Evolutionary conservation across 2,797 vertebrate genomes (phyloP).

Genomic region (Epinephelus awoara): DNA sequence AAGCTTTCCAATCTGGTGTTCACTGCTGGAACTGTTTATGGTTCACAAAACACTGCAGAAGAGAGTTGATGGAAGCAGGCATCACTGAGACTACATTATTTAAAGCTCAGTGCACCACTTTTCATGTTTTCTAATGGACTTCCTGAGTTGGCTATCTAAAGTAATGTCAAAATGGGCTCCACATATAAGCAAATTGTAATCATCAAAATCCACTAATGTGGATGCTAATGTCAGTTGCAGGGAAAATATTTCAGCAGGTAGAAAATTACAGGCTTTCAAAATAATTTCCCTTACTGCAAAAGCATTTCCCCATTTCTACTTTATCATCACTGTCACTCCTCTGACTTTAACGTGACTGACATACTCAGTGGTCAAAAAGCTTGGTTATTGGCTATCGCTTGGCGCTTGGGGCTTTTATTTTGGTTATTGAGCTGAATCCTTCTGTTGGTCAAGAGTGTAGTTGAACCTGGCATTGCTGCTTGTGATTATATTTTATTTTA

Average conservation of each 20-base stretch:
- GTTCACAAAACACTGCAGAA: neutral
- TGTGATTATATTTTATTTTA: too few relatives aligned
- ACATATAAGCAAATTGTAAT: neutral
- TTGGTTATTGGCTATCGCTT: conserved; percentile 10
- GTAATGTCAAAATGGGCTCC: conserved; percentile 1
- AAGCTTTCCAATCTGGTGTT: neutral
- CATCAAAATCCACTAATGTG: neutral
- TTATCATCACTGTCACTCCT: neutral
- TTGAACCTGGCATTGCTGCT: too few relatives aligned
- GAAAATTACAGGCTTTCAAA: conserved; percentile 19
- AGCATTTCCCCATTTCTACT: neutral
- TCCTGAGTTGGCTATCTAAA: neutral
- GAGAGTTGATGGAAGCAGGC: rapidly evolving
- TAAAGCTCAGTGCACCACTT: neutral
- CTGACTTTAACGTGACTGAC: neutral
- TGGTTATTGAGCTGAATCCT: too few relatives aligned
- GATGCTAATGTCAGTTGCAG: neutral
- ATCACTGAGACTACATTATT: neutral
- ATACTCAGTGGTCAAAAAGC: neutral
- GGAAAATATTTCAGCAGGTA: neutral
- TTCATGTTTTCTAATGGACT: neutral
- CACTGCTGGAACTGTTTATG: neutral
- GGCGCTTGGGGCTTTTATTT: too few relatives aligned
- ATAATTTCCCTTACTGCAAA: neutral
- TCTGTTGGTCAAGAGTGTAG: too few relatives aligned